Evolutionary conservation across 2,888 invertebrate species (phyloP).

Genomic region (Eubasilissa splendida): DNA sequence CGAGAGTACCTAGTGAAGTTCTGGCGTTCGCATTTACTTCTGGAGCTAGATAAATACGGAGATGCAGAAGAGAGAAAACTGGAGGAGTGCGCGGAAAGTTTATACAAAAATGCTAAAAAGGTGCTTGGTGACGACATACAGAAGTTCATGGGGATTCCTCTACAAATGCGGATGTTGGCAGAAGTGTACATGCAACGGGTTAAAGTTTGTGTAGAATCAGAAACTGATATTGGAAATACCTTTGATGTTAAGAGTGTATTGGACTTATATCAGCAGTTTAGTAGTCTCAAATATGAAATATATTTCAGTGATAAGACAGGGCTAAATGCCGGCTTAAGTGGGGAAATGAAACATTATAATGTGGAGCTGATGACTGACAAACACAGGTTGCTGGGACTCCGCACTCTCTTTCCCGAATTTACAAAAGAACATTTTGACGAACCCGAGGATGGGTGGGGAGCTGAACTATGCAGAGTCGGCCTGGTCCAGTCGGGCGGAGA

Average conservation of each 20-base stretch:
- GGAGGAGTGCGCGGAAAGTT: not conserved
- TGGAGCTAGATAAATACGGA: not conserved
- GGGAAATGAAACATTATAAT: not conserved
- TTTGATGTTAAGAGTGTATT: not conserved
- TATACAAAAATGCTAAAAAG: not conserved
- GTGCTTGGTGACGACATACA: not conserved
- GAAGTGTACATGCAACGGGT: not conserved
- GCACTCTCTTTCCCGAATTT: not conserved
- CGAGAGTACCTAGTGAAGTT: not conserved
- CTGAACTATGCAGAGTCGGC: conserved; percentile 9
- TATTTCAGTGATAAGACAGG: conserved; percentile 16
- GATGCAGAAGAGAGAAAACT: not conserved
- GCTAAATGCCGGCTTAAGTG: not conserved
- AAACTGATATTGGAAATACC: too few relatives aligned
- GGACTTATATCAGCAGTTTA: conserved; percentile 12
- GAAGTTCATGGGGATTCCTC: conserved; percentile 9
- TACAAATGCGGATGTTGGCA: conserved; percentile 28
- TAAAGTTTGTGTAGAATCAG: not conserved
- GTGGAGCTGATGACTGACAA: not conserved
- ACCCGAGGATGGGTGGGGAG: not conserved
- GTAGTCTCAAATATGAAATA: conserved; percentile 1
- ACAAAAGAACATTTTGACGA: not conserved
- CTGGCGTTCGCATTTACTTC: not conserved
- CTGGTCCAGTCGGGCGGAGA: not conserved
- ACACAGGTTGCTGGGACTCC: not conserved